Percentiles rank a stretch among this genome's conserved stretches.
Evolutionary conservation across 2,888 invertebrate genomes (phyloP).

Genomic region (Parnassius smintheus): DNA sequence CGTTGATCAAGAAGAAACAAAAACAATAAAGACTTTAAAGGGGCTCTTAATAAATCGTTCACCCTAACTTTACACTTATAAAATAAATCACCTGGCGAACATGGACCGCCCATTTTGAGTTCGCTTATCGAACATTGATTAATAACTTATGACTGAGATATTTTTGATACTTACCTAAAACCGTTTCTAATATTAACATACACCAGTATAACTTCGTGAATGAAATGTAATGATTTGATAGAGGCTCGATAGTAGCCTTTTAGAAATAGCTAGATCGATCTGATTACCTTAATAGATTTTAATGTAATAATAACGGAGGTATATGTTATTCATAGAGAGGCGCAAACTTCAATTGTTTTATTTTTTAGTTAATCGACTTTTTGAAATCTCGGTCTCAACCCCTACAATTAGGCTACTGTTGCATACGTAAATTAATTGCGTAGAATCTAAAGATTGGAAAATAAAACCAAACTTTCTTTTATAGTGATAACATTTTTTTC

Average conservation of each 20-base stretch:
- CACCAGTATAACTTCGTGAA: constrained; percentile 34
- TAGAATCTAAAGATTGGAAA: too few species aligned
- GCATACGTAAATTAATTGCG: too few species aligned
- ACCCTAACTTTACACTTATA: constrained; percentile 45
- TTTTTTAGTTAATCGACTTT: too few species aligned
- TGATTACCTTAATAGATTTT: constrained; percentile 18
- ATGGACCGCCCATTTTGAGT: constrained; percentile 69
- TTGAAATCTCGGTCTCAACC: too few species aligned
- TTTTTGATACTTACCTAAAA: constrained; percentile 64
- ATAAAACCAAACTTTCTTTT: too few species aligned
- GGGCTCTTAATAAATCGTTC: constrained; percentile 30
- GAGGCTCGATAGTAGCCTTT: constrained; percentile 14
- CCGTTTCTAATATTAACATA: constrained; percentile 48
- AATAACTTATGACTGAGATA: constrained; percentile 67
- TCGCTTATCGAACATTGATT: constrained; percentile 74
- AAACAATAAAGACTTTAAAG: background rate
- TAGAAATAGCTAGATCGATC: constrained; percentile 13
- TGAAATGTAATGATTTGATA: constrained; percentile 33
- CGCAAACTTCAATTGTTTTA: too few species aligned
- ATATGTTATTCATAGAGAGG: background rate
- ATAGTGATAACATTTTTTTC: too few species aligned
- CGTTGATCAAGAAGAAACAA: background rate
- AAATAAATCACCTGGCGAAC: constrained; percentile 68
- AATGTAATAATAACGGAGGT: constrained; percentile 4
- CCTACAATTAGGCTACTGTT: too few species aligned